Evolutionary conservation across 2,888 invertebrate genomes (phyloP), one percentile per base, ranked within the genome.

Genomic region (Eupithecia centaureata): DNA sequence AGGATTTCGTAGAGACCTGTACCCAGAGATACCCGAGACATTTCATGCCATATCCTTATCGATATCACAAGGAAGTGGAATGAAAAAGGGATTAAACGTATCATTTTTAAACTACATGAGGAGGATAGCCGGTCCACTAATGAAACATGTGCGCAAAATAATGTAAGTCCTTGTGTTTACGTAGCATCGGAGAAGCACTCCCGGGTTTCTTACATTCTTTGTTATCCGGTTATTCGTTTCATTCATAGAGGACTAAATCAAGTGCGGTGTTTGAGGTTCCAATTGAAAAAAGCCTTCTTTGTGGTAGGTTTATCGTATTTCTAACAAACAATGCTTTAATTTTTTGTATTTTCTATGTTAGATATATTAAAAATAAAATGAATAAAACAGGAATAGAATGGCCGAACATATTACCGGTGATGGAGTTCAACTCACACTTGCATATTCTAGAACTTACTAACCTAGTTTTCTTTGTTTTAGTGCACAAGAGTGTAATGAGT

Each of bases 1-100:
- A 88, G 93, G 93, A 10, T 93, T 92, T 77, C 86, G 90, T 61
- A 87, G 90, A 79, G 93, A 93, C 72, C 82, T 93, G 59, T 90
- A 82, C 77, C 92, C 93, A 2, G 81, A 83, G 64, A 90, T 93
- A 74, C 93, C 93, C 30, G 90, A 91, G 72, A 90, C 91, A 35
- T 89, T 92, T 75, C 86, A 90, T 76, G 85, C 87, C 30, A 86
- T 91, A 74, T 89, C 92, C 8, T 77, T 82, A 25, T 73, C 82
- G 25, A 77, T 90, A 52, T 75, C 86, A 1, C 85, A 85, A 71
- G 27, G 75, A 57, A 73, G 72, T 72, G 79, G 77, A 10, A 73
- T 82, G 25, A 92, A 91, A 25, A 92, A 90, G 80, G 89, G 90
- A 63, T 89, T 90, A 18, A 91, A 88, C 74, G 87, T 90, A 1